Conservation (phyloP, 2,113 vertebrate species). For the Serinus canaria region DNA sequence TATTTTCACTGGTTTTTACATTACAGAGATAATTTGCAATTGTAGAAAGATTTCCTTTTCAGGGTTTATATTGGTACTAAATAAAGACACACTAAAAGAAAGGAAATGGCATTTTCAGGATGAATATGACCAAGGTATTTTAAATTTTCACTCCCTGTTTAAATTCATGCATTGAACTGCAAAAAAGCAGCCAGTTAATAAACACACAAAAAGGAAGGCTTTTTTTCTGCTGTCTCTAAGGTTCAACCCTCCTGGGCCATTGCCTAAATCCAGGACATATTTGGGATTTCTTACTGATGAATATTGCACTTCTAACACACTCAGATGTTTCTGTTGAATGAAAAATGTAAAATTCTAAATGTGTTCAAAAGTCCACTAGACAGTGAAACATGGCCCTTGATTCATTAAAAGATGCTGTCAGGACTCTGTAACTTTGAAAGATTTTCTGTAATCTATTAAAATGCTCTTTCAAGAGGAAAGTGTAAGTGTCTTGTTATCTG, state of each 20-base stretch:
- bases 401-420: neutral
- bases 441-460: neutral
- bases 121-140: fast-evolving
- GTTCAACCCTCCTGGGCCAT: neutral
- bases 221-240: neutral
- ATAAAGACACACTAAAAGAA: neutral
- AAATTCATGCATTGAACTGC: neutral
- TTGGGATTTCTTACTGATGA: neutral
- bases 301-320: neutral
- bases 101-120: neutral
- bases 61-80: neutral
- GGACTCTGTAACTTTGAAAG: neutral
- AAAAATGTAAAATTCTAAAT: neutral
- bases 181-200: neutral
- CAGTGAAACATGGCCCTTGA: neutral
- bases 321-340: neutral
- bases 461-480: neutral
- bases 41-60: neutral
- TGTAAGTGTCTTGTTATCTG: neutral
- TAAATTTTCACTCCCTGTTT: neutral
- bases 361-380: neutral
- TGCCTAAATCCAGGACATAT: neutral
- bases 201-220: neutral
- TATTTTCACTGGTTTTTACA: neutral
- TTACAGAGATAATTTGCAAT: neutral